Evolutionary conservation across 2,888 invertebrate species (phyloP).

Genomic region (Drosophila pseudotakahashii): DNA sequence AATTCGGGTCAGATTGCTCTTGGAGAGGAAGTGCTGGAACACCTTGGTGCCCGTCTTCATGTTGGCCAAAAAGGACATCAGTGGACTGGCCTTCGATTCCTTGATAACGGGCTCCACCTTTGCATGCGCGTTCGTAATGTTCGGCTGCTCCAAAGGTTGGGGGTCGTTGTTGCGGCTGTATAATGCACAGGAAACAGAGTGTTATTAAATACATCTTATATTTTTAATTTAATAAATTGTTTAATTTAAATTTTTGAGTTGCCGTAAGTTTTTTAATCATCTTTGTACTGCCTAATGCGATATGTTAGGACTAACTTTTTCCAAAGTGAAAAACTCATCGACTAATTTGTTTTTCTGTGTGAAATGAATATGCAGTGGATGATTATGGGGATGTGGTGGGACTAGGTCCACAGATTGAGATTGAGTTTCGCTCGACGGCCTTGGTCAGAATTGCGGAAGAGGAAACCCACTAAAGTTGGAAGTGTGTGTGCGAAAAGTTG

Average conservation of each 20-base stretch:
- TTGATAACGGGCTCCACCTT: conserved; percentile 83
- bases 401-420: conserved; percentile 11
- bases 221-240: background rate
- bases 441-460: conserved; percentile 18
- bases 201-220: background rate
- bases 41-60: conserved; percentile 88
- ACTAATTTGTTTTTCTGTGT: conserved; percentile 5
- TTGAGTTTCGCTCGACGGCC: conserved; percentile 24
- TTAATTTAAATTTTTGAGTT: background rate
- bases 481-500: conserved; percentile 57
- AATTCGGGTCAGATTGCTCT: conserved; percentile 87
- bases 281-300: background rate
- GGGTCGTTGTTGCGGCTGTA: conserved; percentile 84
- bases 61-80: conserved; percentile 85
- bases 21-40: conserved; percentile 87
- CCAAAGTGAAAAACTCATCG: background rate
- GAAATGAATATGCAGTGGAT: conserved; percentile 4
- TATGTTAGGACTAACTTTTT: background rate
- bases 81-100: conserved; percentile 83
- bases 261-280: background rate
- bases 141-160: conserved; percentile 83
- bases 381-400: conserved; percentile 12
- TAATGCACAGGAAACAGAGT: conserved; percentile 7
- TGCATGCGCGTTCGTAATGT: conserved; percentile 81
- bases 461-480: conserved; percentile 15